Base-by-base conservation (phyloP, 1,140 invertebrate species). In the Tigriopus japonicus region DNA sequence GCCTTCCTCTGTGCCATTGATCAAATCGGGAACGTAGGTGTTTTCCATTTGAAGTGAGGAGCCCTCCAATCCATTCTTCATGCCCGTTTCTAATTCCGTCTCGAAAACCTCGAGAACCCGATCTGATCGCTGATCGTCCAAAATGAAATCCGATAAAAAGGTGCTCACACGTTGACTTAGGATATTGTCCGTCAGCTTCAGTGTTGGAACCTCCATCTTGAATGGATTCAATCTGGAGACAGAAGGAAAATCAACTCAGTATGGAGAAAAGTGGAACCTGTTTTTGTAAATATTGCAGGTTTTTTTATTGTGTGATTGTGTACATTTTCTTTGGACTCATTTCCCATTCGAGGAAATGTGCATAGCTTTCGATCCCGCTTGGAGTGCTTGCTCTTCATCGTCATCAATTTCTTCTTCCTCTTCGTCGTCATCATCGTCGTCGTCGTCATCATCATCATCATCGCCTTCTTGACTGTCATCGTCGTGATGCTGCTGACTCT, bases 41-140 rank as follows among this genome's bases (percentile, higher is more conserved):
- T 81, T 82, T 64, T 79, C 78, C 80, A 81, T 82, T 60, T 78
- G 76, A 14, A 81, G 64, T 12, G 77, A 80, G 1, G 79, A 80
- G 60, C 67, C 60, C 53, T 68, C 68, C 0, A 71, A 64, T 51
- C 75, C 71, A 64, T 79, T 73, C 53, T 72, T 70, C 56, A 81
- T 75, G 3, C 79, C 80, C 35, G 74, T 69, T 59, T 77, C 71
- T 71, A 83, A 76, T 70, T 82, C 79, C 14, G 71, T 68, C 56
- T 71, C 67, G 63, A 81, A 79, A 1, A 76, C 71, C 21, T 74
- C 67, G 55, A 73, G 69, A 49, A 81, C 73, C 63, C 10, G n/a
- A 12, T 49, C 21, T 6, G 19, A 15, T 49, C 21, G 45, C 10
- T 49, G 15, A 17, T 64, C 54, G 0, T 64, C 59, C 10, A 72